These are phyloP conservation scores for Epinephelus coioides DNA, from an alignment of 2,797 vertebrate species.

Conservation along the genomic window DNA sequence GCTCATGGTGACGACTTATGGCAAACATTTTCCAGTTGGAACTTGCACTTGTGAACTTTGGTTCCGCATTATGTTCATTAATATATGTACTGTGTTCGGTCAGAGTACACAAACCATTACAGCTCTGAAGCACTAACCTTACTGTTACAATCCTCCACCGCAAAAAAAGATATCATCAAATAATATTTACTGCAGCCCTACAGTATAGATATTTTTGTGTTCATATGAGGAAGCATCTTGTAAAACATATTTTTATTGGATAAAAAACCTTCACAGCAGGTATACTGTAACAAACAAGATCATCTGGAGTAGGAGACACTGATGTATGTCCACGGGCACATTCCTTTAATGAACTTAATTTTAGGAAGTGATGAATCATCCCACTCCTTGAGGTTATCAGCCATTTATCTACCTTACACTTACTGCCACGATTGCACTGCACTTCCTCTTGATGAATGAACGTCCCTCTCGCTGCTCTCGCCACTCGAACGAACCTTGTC, in stretches of 20 bases:
- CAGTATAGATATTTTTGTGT: neutral
- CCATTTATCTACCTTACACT: slow-evolving; percentile 76
- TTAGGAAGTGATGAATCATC: slow-evolving; percentile 79
- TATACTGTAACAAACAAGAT: slow-evolving; percentile 47
- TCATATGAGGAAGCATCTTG: neutral
- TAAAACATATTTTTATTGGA: neutral
- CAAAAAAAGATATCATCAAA: neutral
- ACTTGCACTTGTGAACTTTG: too few species aligned
- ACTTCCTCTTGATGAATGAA: slow-evolving; percentile 72
- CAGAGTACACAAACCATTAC: too few species aligned
- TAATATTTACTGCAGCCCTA: neutral
- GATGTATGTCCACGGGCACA: slow-evolving; percentile 65
- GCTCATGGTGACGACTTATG: too few species aligned
- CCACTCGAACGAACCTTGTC: slow-evolving; percentile 38
- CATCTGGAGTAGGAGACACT: slow-evolving; percentile 57
- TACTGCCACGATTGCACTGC: slow-evolving; percentile 43
- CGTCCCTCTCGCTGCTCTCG: slow-evolving; percentile 30
- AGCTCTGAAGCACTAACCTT: too few species aligned
- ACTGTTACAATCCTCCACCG: too few species aligned
- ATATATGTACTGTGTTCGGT: too few species aligned
- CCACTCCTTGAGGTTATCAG: slow-evolving; percentile 72
- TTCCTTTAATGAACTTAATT: slow-evolving; percentile 75
- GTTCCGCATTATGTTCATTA: too few species aligned
- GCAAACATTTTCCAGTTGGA: too few species aligned
- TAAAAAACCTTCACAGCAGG: neutral